Conservation (phyloP, 2,113 vertebrate species). For the Dissostichus mawsoni region DNA sequence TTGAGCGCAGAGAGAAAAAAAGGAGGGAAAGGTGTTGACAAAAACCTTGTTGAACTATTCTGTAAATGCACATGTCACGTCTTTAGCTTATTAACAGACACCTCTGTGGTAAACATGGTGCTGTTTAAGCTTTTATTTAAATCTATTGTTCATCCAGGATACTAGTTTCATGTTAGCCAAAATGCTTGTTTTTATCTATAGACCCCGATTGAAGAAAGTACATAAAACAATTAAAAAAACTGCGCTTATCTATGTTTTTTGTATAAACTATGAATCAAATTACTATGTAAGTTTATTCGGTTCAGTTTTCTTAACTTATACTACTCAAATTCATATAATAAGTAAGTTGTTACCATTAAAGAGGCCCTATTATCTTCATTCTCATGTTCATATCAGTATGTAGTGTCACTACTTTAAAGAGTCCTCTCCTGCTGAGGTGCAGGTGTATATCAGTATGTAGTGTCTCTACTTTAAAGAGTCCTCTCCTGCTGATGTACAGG, state of each 20-base stretch:
- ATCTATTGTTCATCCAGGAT: not conserved
- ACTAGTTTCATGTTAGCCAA: not conserved
- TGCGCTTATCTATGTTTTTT: not conserved
- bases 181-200: not conserved
- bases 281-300: not conserved
- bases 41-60: not conserved
- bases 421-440: too few relatives aligned
- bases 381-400: too few relatives aligned
- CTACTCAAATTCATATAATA: too few relatives aligned
- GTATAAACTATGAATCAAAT: not conserved
- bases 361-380: too few relatives aligned
- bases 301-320: too few relatives aligned
- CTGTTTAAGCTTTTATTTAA: not conserved
- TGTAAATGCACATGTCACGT: not conserved
- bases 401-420: too few relatives aligned
- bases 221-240: not conserved
- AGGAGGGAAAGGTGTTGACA: too few relatives aligned
- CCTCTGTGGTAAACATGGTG: not conserved
- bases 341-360: too few relatives aligned
- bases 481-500: too few relatives aligned
- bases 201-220: not conserved
- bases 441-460: too few relatives aligned
- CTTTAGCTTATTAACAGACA: not conserved
- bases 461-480: too few relatives aligned
- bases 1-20: not conserved